phyloP scores from a whole-genome alignment of 2,113 vertebrate species.

The Laterallus jamaicensis region DNA sequence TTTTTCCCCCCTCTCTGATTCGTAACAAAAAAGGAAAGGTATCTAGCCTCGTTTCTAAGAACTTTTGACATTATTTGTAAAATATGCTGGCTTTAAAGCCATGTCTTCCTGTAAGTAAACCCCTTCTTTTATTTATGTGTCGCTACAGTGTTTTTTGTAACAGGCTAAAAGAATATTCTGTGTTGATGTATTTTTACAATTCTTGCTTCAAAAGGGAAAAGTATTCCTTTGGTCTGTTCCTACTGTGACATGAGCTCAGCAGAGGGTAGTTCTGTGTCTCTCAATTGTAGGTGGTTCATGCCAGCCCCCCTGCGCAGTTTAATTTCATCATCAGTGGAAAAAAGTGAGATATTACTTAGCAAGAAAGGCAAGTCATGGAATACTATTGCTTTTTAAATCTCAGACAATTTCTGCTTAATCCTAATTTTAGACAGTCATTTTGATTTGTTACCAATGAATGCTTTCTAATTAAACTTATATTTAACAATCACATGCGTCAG shows the following conservation, averaged over 20 bases:
- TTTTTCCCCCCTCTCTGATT: neutral
- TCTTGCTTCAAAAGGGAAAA: neutral
- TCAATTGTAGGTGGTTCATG: neutral
- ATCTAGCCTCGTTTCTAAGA: neutral
- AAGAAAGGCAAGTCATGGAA: neutral
- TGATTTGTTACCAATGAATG: slow-evolving; percentile 52
- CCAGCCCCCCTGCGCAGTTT: neutral
- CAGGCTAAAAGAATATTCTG: neutral
- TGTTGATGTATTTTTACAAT: neutral
- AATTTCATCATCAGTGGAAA: slow-evolving; percentile 27
- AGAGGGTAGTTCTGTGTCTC: neutral
- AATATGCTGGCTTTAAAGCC: neutral
- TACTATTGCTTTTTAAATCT: slow-evolving; percentile 34
- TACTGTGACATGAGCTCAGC: neutral
- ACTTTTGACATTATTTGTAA: neutral
- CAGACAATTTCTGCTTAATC: slow-evolving; percentile 39
- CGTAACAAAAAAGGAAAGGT: neutral
- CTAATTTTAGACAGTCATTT: slow-evolving; percentile 54
- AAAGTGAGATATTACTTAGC: slow-evolving; percentile 37
- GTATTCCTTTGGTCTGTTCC: neutral
- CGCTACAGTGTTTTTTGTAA: neutral
- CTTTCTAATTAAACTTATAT: slow-evolving; percentile 57
- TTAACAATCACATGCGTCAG: slow-evolving; percentile 48
- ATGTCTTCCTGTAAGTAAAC: neutral
- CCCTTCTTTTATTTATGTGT: neutral